Conservation (phyloP, 1,140 invertebrate genomes). For the Drosophila biarmipes region DNA sequence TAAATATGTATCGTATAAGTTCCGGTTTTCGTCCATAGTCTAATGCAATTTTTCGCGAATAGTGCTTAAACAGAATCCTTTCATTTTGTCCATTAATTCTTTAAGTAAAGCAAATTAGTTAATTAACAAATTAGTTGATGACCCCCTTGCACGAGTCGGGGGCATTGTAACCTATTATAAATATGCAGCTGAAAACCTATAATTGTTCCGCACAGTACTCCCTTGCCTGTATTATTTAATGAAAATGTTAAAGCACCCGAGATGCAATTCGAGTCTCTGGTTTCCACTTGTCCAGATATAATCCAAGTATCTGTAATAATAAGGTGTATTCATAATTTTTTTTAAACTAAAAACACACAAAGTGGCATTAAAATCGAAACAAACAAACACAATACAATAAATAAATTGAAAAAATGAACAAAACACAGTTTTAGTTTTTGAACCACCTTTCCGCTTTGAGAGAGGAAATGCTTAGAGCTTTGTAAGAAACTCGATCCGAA, state of each 20-base stretch:
- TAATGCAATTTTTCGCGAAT: slow-evolving; percentile 54
- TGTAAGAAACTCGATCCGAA: slow-evolving; percentile 26
- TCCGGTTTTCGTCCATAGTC: slow-evolving; percentile 68
- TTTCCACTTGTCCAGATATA: slow-evolving; percentile 4
- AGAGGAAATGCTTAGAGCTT: slow-evolving; percentile 11
- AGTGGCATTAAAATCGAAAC: slow-evolving; percentile 56
- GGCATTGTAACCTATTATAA: slow-evolving; percentile 22
- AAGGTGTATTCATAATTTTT: slow-evolving; percentile 28
- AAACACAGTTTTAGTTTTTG: slow-evolving; percentile 4
- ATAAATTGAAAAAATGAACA: slow-evolving; percentile 7
- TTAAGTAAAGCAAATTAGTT: slow-evolving; percentile 78
- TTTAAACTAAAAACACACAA: slow-evolving; percentile 43
- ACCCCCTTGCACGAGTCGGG: not conserved
- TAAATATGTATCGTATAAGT: slow-evolving; percentile 32
- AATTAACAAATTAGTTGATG: slow-evolving; percentile 62
- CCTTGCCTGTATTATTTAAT: slow-evolving; percentile 12
- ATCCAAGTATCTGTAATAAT: slow-evolving; percentile 39
- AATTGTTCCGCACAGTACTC: slow-evolving; percentile 30
- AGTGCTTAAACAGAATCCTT: slow-evolving; percentile 31
- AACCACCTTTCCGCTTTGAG: slow-evolving; percentile 20
- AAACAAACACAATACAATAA: slow-evolving; percentile 45
- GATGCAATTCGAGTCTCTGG: slow-evolving; percentile 12
- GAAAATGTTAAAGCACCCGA: slow-evolving; percentile 5
- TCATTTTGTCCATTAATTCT: slow-evolving; percentile 67
- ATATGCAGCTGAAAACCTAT: slow-evolving; percentile 23